Evolutionary conservation across 1,140 invertebrate genomes (phyloP).

Genomic region (Drosophila baimaii): DNA sequence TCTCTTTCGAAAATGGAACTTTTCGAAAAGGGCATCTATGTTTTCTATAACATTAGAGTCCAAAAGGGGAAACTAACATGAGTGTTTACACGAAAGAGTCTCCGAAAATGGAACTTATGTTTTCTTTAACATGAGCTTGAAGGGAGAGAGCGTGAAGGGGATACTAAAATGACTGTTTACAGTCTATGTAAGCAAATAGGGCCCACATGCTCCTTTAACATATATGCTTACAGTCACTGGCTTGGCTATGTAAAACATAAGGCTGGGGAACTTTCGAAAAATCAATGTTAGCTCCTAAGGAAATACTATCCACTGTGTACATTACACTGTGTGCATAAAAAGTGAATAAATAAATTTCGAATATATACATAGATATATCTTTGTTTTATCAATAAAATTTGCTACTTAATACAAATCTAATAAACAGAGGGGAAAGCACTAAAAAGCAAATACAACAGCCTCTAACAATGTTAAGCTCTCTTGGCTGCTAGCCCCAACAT

Average conservation of each 20-base stretch:
- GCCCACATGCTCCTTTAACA: slow-evolving; percentile 2
- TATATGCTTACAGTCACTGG: neutral
- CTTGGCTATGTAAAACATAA: neutral
- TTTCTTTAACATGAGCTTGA: neutral
- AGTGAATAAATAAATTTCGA: no score
- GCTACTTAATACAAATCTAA: neutral
- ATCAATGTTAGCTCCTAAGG: neutral
- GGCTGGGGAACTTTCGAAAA: neutral
- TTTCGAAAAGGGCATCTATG: no score
- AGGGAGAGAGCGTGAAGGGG: no score
- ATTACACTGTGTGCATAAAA: no score
- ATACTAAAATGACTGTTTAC: neutral
- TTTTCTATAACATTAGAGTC: neutral
- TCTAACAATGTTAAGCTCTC: neutral
- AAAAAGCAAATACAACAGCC: no score
- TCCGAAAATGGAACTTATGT: neutral
- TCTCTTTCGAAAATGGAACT: slow-evolving; percentile 5
- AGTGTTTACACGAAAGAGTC: no score
- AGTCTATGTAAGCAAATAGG: neutral
- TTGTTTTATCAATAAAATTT: neutral
- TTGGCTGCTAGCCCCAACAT: no score
- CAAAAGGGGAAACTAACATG: no score
- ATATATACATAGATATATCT: neutral
- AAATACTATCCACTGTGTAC: no score
- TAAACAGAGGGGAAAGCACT: neutral